These are phyloP conservation scores for Bombus pyrosoma DNA, from an alignment of 1,140 invertebrate species.

Conservation along the genomic window DNA sequence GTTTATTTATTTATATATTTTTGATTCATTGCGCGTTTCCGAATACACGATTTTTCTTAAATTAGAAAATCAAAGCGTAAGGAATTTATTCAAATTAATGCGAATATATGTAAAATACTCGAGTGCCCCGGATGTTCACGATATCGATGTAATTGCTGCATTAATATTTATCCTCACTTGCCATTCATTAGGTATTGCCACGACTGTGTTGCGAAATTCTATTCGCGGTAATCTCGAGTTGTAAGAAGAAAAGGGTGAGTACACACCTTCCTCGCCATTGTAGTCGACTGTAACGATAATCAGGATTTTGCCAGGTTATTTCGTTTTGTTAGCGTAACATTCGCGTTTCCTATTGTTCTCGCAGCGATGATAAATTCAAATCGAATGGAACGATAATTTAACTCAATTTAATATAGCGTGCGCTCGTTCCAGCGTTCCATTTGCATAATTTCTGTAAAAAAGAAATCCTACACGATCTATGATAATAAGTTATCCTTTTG, in stretches of 20 bases:
- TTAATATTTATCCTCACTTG: too few relatives aligned
- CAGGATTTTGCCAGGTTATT: background rate
- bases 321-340: background rate
- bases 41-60: too few relatives aligned
- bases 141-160: too few relatives aligned
- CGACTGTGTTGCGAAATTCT: background rate
- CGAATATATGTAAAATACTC: too few relatives aligned
- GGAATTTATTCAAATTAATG: too few relatives aligned
- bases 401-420: background rate
- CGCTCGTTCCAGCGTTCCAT: background rate
- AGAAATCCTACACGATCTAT: background rate
- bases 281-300: background rate
- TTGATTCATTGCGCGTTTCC: too few relatives aligned
- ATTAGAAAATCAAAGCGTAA: too few relatives aligned
- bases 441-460: conserved; percentile 2
- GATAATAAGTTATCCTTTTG: background rate
- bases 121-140: too few relatives aligned
- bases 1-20: too few relatives aligned
- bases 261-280: background rate
- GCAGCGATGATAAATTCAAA: background rate
- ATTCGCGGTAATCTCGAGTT: background rate
- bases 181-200: too few relatives aligned
- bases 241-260: background rate
- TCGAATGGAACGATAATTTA: background rate
- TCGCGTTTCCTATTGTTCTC: conserved; percentile 5